Percentiles rank a stretch among this genome's conserved stretches.
Evolutionary conservation across 2,797 vertebrate species (phyloP).

Genomic region (Myotis findleyi): DNA sequence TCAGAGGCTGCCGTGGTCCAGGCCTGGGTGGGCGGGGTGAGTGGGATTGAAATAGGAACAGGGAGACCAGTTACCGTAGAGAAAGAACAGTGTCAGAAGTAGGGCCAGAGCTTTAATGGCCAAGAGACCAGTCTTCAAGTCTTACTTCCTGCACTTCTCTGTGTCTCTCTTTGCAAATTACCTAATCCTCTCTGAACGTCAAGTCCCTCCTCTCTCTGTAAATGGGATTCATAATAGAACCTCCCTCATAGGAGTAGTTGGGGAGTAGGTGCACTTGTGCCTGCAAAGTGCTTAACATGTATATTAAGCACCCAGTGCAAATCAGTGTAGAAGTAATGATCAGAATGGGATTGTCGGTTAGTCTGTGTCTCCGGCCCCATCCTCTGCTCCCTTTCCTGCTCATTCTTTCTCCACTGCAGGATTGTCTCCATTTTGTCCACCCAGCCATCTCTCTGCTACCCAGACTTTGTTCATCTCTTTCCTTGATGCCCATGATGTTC

Average conservation of each 20-base stretch:
- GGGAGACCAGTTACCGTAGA: neutral
- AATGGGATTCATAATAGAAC: neutral
- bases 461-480: neutral
- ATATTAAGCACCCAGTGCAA: fast-evolving
- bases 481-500: neutral
- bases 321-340: neutral
- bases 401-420: neutral
- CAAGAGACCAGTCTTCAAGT: neutral
- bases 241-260: neutral
- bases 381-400: neutral
- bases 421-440: neutral
- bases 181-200: neutral
- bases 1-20: neutral
- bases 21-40: neutral
- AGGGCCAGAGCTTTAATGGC: neutral
- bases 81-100: neutral
- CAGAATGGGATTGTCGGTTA: neutral
- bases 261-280: neutral
- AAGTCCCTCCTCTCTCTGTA: neutral
- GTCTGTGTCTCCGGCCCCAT: neutral
- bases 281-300: neutral
- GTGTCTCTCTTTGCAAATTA: neutral
- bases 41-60: neutral
- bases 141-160: neutral
- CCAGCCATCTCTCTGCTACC: neutral